Evolutionary conservation across 2,888 invertebrate genomes (phyloP).

Genomic region (Drosophila pegasa): DNA sequence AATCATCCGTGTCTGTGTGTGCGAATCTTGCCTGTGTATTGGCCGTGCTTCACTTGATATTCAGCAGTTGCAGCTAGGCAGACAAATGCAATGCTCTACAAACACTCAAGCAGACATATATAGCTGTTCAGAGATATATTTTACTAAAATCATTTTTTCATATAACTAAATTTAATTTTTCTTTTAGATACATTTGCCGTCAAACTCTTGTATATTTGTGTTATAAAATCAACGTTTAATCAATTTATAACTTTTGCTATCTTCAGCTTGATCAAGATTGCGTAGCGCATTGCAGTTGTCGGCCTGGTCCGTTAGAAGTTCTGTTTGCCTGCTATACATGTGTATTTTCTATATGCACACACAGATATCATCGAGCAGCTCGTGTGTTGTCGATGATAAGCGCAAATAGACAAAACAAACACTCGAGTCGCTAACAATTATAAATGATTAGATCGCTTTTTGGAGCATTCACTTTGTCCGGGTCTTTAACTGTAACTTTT

Average conservation of each 20-base stretch:
- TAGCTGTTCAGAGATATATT: background rate
- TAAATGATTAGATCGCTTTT: slow-evolving; percentile 80
- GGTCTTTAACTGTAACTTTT: slow-evolving; percentile 73
- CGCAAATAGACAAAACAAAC: slow-evolving; percentile 77
- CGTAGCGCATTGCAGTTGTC: slow-evolving; percentile 15
- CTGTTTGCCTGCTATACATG: background rate
- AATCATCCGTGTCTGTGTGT: slow-evolving; percentile 34
- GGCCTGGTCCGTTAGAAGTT: slow-evolving; percentile 16
- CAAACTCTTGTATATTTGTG: too few relatives aligned
- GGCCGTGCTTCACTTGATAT: slow-evolving; percentile 34
- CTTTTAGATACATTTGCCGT: too few relatives aligned
- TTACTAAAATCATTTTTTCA: background rate
- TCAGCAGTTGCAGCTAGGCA: slow-evolving; percentile 19
- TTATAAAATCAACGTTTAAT: too few relatives aligned
- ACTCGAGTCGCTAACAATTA: slow-evolving; percentile 77
- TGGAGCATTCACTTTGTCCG: slow-evolving; percentile 75
- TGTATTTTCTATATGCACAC: slow-evolving; percentile 46
- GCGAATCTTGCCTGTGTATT: slow-evolving; percentile 29
- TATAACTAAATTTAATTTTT: too few relatives aligned
- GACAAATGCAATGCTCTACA: slow-evolving; percentile 27
- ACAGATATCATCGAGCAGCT: slow-evolving; percentile 52
- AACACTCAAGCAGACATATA: background rate
- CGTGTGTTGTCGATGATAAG: slow-evolving; percentile 73
- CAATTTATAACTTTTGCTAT: background rate
- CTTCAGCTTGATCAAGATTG: too few relatives aligned